Evolutionary conservation across 2,888 invertebrate species (phyloP), one percentile per base, ranked within the genome.

Genomic region (Chironomus tentans): DNA sequence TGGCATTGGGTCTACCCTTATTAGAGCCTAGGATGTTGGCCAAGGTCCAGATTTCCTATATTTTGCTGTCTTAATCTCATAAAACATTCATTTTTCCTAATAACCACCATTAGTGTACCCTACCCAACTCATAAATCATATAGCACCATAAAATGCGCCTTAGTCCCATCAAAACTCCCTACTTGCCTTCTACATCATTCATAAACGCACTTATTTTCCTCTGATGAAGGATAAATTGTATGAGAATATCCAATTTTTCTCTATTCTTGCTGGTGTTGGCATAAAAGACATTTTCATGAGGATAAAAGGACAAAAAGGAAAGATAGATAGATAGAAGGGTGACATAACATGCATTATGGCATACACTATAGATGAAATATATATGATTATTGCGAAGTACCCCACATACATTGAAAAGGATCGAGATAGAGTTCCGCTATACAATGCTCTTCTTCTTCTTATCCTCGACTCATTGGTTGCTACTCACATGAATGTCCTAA

Each of bases 181-280:
- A 38, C 38, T 38, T 38, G 38, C 38, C 38, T 2, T 28, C 38
- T 38, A 38, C 38, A 38, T 38, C 7, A 10, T 38, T 56, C 15
- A 56, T 18, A 56, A 15, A 56, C 15, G 18, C 56, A 56, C n/a
- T 56, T 56, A 15, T 56, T 56, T 50, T 18, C 56, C n/a, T 38
- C 38, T 56, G 56, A 56, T 56, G 56, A 56, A 56, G 18, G 56
- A 56, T 15, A 56, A 56, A 18, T 56, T 56, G 56, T 56, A 56
- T 56, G 15, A 72, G 61, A 72, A 72, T 72, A 72, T 72, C 72
- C 72, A 72, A 72, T 72, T 68, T 68, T 62, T 38, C 28, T 28
- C n/a, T 69, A n/a, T 69, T 69, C 47, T 47, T 72, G 72, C 72
- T 72, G 72, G 72, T 72, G 72, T 38, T 72, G 15, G 62, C 72